These are phyloP conservation scores for Sarcoramphus papa DNA, from an alignment of 2,797 vertebrate genomes.

Conservation along the genomic window DNA sequence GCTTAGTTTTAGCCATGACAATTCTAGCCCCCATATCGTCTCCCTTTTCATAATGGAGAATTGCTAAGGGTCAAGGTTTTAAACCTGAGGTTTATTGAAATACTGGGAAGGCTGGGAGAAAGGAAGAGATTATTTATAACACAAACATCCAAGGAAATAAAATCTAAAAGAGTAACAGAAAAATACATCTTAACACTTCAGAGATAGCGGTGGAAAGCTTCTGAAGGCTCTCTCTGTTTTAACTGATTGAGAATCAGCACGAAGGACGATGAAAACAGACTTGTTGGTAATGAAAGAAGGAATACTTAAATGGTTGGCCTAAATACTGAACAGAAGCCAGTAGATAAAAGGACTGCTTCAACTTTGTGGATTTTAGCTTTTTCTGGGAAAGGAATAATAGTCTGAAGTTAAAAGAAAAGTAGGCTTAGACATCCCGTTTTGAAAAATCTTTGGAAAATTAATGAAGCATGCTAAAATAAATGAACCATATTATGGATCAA, in stretches of 20 bases:
- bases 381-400: background rate
- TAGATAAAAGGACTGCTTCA: background rate
- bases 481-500: background rate
- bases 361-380: background rate
- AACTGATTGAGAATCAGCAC: background rate
- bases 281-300: background rate
- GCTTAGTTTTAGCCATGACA: background rate
- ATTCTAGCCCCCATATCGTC: background rate
- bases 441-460: constrained; percentile 8
- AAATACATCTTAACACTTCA: background rate
- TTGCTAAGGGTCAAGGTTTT: background rate
- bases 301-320: background rate
- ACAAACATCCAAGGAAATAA: background rate
- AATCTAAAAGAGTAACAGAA: background rate
- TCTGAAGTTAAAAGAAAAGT: background rate
- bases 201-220: background rate
- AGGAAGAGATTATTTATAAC: background rate
- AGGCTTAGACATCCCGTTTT: background rate
- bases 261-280: background rate
- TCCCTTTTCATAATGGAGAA: background rate
- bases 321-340: background rate
- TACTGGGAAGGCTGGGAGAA: background rate
- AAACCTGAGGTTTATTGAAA: background rate
- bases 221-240: background rate
- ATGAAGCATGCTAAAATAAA: background rate